A percentile compares a stretch with the other conserved stretches of the same genome.
These are phyloP conservation scores for Urocitellus parryii DNA, from an alignment of 2,113 vertebrate genomes.

Conservation along the genomic window DNA sequence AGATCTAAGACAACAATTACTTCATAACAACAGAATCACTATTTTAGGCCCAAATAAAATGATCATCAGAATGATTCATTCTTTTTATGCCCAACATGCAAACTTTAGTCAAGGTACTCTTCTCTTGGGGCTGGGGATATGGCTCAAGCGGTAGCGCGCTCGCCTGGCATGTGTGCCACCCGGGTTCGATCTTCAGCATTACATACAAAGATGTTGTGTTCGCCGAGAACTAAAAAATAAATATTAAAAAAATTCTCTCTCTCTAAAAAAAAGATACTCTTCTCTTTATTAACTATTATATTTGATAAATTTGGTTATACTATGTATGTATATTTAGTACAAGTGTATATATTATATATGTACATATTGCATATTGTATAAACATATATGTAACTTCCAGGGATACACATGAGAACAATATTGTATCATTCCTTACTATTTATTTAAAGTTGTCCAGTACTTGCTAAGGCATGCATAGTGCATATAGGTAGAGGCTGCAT, in stretches of 20 bases:
- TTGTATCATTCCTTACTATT: background rate
- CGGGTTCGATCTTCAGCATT: too few relatives aligned
- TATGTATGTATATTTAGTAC: background rate
- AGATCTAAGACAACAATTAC: background rate
- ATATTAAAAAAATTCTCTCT: too few relatives aligned
- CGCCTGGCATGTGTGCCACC: too few relatives aligned
- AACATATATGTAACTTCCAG: background rate
- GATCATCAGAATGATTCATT: background rate
- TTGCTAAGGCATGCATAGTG: background rate
- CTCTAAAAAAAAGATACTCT: too few relatives aligned
- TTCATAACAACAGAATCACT: background rate
- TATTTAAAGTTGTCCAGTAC: background rate
- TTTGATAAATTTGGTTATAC: background rate
- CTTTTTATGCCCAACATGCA: background rate
- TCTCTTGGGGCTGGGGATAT: too few relatives aligned
- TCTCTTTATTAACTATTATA: background rate
- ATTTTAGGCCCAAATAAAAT: background rate
- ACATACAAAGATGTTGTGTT: too few relatives aligned
- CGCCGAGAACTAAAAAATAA: too few relatives aligned
- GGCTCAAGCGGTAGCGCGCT: too few relatives aligned
- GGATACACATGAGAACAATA: background rate
- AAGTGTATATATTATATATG: too few relatives aligned
- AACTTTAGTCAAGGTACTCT: background rate
- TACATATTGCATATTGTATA: background rate
- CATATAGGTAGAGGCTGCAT: background rate